phyloP scores from a whole-genome alignment of 2,797 vertebrate genomes.

The Peromyscus aztecus region DNA sequence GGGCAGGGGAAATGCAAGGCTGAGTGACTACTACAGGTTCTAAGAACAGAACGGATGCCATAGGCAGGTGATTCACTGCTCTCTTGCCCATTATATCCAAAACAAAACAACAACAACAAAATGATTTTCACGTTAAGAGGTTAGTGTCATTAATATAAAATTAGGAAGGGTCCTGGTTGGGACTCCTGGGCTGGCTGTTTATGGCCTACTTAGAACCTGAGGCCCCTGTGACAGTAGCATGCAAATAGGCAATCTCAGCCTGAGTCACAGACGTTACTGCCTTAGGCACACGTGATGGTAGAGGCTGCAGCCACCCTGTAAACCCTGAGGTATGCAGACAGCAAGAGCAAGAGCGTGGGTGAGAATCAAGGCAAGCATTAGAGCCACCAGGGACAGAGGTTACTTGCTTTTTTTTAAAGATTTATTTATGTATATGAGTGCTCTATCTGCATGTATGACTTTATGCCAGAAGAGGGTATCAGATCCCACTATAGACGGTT shows the following conservation, averaged over 20 bases:
- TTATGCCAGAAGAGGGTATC: neutral
- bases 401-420: neutral
- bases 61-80: neutral
- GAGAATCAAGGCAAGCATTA: neutral
- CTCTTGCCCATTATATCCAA: neutral
- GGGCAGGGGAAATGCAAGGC: too few relatives aligned
- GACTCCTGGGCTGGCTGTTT: neutral
- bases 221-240: neutral
- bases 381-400: accelerated
- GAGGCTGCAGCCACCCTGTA: neutral
- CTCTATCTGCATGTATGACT: neutral
- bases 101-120: neutral
- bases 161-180: neutral
- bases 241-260: neutral
- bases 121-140: neutral
- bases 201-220: neutral
- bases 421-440: neutral
- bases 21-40: neutral
- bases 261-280: neutral
- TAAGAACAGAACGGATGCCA: neutral
- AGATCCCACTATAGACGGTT: neutral
- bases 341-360: neutral
- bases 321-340: neutral
- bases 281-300: accelerated
- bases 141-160: neutral